Evolutionary conservation across 2,113 vertebrate species (phyloP), one percentile per base, ranked within the genome.

Genomic region (Saccopteryx leptura): DNA sequence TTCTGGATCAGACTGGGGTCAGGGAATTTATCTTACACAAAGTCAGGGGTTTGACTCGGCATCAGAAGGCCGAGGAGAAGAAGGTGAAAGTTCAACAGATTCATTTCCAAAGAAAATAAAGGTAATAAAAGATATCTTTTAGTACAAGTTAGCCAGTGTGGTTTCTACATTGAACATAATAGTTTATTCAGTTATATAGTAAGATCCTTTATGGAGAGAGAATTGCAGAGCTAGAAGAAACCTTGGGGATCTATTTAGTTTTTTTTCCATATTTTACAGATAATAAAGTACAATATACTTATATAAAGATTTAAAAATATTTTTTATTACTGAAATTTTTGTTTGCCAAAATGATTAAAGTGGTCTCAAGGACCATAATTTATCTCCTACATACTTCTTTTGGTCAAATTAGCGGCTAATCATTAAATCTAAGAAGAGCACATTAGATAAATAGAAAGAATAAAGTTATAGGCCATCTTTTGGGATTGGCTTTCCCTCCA

Each of bases 1-100:
- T 97, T 99, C 99, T 97, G 98, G 99, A 96, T 99, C 99, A 91
- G 99, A 99, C 96, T 99, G 99, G 99, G 99, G 99, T 97, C 99
- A 99, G 97, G 98, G 99, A 97, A 98, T 98, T 31, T 99, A 98
- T 84, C 98, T 98, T 92, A 97, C 97, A 96, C 98, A 98, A 92
- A 99, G 98, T 94, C 99, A 99, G 39, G 99, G 99, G 96, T 98
- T 98, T 12, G 99, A 99, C 92, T 98, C 87, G 0, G 89, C 98
- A 61, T 99, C 98, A 92, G 99, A 99, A 97, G 99, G 98, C 24
- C 97, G 97, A 78, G 98, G 98, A 96, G 98, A 99, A 95, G 99
- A 99, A 94, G 92, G 98, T 60, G 99, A 98, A 97, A 93, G 94
- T 96, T 97, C 98, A 95, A 69, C 97, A 78, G 99, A 99, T 95